Evolutionary conservation across 2,113 vertebrate species (phyloP).

Genomic region (Perca fluviatilis): DNA sequence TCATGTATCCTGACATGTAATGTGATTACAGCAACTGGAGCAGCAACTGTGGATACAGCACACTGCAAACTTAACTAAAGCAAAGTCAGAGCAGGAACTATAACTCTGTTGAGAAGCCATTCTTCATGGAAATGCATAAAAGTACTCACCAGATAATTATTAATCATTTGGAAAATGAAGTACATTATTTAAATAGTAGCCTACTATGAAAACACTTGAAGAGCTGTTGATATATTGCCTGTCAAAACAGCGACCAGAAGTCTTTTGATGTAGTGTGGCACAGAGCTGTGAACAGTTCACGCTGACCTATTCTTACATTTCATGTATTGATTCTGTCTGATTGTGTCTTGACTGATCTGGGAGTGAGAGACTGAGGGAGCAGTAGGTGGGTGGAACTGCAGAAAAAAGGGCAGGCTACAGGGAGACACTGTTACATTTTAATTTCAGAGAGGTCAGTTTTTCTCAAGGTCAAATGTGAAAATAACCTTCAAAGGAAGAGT

Average conservation of each 20-base stretch:
- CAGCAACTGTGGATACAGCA: slow-evolving; percentile 29
- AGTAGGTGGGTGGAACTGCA: slow-evolving; percentile 44
- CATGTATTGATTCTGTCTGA: slow-evolving; percentile 71
- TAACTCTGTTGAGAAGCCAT: not conserved
- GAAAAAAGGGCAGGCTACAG: slow-evolving; percentile 55
- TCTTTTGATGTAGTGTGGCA: slow-evolving; percentile 40
- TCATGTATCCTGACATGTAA: slow-evolving; percentile 69
- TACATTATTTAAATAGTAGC: not conserved
- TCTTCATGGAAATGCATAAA: not conserved
- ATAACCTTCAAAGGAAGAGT: slow-evolving; percentile 64
- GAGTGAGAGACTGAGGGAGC: not conserved
- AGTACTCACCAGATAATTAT: not conserved
- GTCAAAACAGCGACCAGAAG: slow-evolving; percentile 22
- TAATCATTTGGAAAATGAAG: not conserved
- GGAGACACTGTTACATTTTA: slow-evolving; percentile 58
- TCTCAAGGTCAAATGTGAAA: slow-evolving; percentile 71
- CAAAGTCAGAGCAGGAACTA: not conserved
- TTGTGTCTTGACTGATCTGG: slow-evolving; percentile 61
- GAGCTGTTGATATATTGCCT: slow-evolving; percentile 13
- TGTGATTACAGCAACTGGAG: slow-evolving; percentile 54
- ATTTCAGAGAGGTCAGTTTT: slow-evolving; percentile 69
- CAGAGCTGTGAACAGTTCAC: slow-evolving; percentile 3
- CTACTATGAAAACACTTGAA: not conserved
- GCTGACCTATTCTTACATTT: slow-evolving; percentile 57
- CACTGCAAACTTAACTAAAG: slow-evolving; percentile 29